Conservation (phyloP, 2,797 vertebrate species). For the Sarcophilus harrisii region DNA sequence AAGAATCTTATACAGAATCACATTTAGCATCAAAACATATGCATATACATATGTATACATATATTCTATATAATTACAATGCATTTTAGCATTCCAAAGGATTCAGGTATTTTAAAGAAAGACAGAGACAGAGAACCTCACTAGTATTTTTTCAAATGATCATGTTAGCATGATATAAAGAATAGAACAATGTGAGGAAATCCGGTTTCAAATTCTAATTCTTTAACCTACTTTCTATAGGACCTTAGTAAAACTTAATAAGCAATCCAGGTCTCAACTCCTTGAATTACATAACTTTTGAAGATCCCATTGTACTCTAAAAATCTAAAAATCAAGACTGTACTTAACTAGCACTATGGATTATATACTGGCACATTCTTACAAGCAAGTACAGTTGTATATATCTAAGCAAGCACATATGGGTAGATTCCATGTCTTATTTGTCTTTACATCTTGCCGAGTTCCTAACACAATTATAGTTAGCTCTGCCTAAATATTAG, state of each 20-base stretch:
- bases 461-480: not conserved
- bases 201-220: not conserved
- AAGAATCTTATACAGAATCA: not conserved
- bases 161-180: not conserved
- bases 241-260: not conserved
- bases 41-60: not conserved
- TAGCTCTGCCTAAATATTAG: not conserved
- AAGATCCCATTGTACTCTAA: not conserved
- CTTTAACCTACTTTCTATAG: not conserved
- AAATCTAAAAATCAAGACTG: not conserved
- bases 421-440: not conserved
- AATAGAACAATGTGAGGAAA: not conserved
- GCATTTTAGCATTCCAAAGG: not conserved
- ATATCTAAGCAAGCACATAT: not conserved
- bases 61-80: not conserved
- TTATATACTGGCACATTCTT: not conserved
- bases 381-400: not conserved
- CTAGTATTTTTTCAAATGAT: not conserved
- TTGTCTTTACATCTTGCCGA: not conserved
- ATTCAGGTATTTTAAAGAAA: not conserved
- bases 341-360: not conserved
- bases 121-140: not conserved
- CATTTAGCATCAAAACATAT: conserved; percentile 20
- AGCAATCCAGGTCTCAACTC: not conserved
- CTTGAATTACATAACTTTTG: not conserved